These are phyloP conservation scores for Pteropus rufus DNA, from an alignment of 2,797 vertebrate species.

Conservation along the genomic window DNA sequence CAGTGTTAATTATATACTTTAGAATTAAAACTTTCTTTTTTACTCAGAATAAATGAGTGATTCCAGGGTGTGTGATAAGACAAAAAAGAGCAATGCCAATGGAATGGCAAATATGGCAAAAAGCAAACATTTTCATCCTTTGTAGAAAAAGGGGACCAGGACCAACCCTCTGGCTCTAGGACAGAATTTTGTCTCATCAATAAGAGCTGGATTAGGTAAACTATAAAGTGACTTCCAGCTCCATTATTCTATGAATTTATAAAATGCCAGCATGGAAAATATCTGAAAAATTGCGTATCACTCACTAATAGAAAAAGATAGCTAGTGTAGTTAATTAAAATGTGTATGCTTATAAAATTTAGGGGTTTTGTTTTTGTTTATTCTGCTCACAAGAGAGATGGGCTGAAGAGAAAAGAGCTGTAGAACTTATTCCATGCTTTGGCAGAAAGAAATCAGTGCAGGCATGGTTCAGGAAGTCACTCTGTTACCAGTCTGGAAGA, in stretches of 20 bases:
- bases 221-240: not conserved
- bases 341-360: not conserved
- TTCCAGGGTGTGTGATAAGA: not conserved
- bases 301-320: not conserved
- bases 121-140: not conserved
- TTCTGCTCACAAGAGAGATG: not conserved
- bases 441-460: not conserved
- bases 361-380: not conserved
- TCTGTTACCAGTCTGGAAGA: not conserved
- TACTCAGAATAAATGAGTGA: not conserved
- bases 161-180: not conserved
- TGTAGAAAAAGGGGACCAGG: not conserved
- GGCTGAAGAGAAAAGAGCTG: not conserved
- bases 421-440: not conserved
- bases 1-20: not conserved
- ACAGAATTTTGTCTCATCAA: not conserved
- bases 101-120: not conserved
- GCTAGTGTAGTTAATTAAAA: not conserved
- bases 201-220: slow-evolving; percentile 13
- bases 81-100: not conserved
- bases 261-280: not conserved
- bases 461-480: not conserved
- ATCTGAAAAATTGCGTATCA: not conserved
- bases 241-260: not conserved
- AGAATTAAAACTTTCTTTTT: not conserved